Base-by-base conservation (phyloP, 2,113 vertebrate species). In the Haemorhous mexicanus region DNA sequence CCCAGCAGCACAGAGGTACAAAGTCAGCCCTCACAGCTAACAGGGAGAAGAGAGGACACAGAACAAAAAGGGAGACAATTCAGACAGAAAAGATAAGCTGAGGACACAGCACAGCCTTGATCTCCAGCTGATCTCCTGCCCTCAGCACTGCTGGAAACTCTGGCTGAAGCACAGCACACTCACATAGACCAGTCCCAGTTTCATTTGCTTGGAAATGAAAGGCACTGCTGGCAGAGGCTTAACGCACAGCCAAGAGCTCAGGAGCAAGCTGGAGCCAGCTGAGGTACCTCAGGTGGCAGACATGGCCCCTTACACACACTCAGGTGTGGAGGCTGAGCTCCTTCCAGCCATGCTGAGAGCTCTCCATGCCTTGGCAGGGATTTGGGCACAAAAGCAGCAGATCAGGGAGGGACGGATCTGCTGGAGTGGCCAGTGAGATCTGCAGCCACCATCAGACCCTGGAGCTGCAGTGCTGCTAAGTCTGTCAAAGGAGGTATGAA, bases 341-440 rank as follows among this genome's bases (percentile, higher is more conserved):
- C 64, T 62, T 23, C 23, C 55, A 39, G 84, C 19, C 7, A 0
- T 12, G 33, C 53, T 6, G 2, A 52, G 46, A 68, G 53, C 53
- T 13, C 44, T 32, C 72, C 62, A 4, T 12, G 37, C 33, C 55
- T 19, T n/a, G 64, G 33, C 63, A 69, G 28, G 73, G 55, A 69
- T 62, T 28, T 19, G 64, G 64, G 46, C 73, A 69, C 39, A 23
- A 43, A 33, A 52, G 39, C 35, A 66, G 70, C 46, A n/a, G 15
- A 28, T 28, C 28, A 24, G 15, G 10, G 39, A 78, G 3, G 39
- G n/a, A 33, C 0, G 0, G 46, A 33, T 15, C 37, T 50, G 53
- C 53, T 61, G 22, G 33, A 52, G 37, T 4, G 27, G 46, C 46
- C 63, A 44, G 26, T 0, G 0, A 53, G 27, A 33, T 53, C 84